Evolutionary conservation across 2,797 vertebrate genomes (phyloP).

Genomic region (Perodicticus potto): DNA sequence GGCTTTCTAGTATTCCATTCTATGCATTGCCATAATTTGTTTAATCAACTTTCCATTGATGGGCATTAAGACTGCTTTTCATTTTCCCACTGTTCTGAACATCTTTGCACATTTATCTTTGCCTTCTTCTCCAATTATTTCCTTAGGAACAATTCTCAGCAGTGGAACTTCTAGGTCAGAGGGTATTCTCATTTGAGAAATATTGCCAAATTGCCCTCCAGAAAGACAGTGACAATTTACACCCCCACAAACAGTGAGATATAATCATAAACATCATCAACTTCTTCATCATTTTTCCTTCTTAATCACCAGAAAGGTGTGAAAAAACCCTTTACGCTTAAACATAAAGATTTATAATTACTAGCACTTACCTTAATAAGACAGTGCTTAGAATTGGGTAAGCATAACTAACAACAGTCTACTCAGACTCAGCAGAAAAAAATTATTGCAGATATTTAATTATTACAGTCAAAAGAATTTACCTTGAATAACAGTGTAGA

Average conservation of each 20-base stretch:
- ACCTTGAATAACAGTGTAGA: conserved; percentile 83
- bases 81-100: neutral
- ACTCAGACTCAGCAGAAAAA: conserved; percentile 88
- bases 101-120: conserved; percentile 59
- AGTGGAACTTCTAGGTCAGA: conserved; percentile 69
- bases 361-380: conserved; percentile 87
- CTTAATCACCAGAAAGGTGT: conserved; percentile 83
- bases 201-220: conserved; percentile 68
- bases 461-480: conserved; percentile 87
- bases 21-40: neutral
- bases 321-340: conserved; percentile 79
- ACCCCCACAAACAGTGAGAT: conserved; percentile 71
- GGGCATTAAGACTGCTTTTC: neutral
- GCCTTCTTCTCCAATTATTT: conserved; percentile 74
- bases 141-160: conserved; percentile 65
- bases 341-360: conserved; percentile 86
- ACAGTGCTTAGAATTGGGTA: conserved; percentile 86
- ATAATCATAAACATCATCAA: conserved; percentile 71
- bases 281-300: conserved; percentile 62
- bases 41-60: neutral
- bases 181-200: conserved; percentile 64
- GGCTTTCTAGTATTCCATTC: conserved; percentile 63
- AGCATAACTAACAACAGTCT: conserved; percentile 86
- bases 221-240: conserved; percentile 69
- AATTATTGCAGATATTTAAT: conserved; percentile 89